A percentile compares a stretch with the other conserved stretches of the same genome.
Evolutionary conservation across 2,797 vertebrate species (phyloP).

Genomic region (Sparus aurata): DNA sequence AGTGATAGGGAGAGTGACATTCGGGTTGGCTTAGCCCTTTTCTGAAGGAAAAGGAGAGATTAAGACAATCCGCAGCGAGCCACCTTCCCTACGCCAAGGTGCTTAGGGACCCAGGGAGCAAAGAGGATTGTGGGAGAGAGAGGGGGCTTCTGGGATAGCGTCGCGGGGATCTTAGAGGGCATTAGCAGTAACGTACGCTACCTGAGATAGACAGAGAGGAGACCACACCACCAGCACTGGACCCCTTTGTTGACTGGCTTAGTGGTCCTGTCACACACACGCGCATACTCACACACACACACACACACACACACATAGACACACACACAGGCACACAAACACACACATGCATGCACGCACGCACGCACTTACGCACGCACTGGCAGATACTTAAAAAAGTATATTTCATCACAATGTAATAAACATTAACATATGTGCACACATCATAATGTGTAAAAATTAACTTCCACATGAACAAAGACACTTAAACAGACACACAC

Average conservation of each 20-base stretch:
- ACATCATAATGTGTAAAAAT: not conserved
- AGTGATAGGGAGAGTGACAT: constrained; percentile 85
- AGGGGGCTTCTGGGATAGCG: constrained; percentile 71
- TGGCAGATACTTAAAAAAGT: not conserved
- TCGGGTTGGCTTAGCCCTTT: constrained; percentile 84
- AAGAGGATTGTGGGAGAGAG: constrained; percentile 87
- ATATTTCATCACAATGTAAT: not conserved
- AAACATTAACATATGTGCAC: not conserved
- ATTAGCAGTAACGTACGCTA: constrained; percentile 73
- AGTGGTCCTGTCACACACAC: constrained; percentile 54
- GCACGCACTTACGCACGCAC: not conserved
- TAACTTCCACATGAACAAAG: not conserved
- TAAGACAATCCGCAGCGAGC: constrained; percentile 87
- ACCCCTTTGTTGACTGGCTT: constrained; percentile 82
- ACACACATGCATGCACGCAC: not conserved
- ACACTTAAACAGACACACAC: not conserved
- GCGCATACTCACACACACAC: not conserved
- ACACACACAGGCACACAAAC: not conserved
- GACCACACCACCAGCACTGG: constrained; percentile 74
- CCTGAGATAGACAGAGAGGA: constrained; percentile 75
- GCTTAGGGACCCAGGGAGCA: constrained; percentile 88
- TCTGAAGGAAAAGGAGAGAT: constrained; percentile 85
- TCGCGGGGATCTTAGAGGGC: constrained; percentile 74
- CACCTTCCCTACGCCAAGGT: constrained; percentile 84
- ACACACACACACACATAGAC: constrained; percentile 6